These are phyloP conservation scores for Hartigia nigra DNA, from an alignment of 2,888 invertebrate species.

Conservation along the genomic window DNA sequence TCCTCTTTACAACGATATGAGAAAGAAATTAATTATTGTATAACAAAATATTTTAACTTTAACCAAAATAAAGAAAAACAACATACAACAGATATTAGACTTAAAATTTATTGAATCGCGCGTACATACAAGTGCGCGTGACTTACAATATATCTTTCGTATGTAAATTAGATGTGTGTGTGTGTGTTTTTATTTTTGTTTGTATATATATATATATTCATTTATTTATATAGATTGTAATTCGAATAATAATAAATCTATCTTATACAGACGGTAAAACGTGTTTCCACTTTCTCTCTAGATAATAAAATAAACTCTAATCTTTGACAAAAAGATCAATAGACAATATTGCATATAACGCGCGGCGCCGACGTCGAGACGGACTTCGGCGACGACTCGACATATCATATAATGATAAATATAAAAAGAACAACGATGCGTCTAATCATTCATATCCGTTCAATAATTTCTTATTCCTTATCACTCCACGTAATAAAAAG, in stretches of 20 bases:
- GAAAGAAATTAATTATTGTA: background rate
- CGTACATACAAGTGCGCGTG: constrained; percentile 34
- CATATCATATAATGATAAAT: constrained; percentile 35
- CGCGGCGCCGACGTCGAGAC: constrained; percentile 11
- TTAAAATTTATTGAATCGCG: constrained; percentile 47
- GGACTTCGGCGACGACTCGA: constrained; percentile 14
- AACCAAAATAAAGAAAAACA: background rate
- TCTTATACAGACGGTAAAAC: constrained; percentile 43
- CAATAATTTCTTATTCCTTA: background rate
- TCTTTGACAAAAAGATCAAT: constrained; percentile 56
- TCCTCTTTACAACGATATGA: background rate
- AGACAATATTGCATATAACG: constrained; percentile 17
- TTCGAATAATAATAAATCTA: constrained; percentile 30
- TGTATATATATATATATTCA: constrained; percentile 25
- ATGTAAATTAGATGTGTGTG: constrained; percentile 12
- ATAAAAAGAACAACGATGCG: constrained; percentile 35
- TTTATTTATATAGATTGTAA: constrained; percentile 18
- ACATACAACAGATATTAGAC: constrained; percentile 13
- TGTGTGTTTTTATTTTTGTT: constrained; percentile 21
- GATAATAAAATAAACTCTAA: constrained; percentile 61
- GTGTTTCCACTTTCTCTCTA: constrained; percentile 28
- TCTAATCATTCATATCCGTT: background rate
- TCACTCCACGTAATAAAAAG: background rate
- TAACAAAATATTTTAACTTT: background rate
- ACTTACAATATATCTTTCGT: constrained; percentile 13